Conservation (phyloP, 1,140 invertebrate species). For the Proctacanthus coquilletti region DNA sequence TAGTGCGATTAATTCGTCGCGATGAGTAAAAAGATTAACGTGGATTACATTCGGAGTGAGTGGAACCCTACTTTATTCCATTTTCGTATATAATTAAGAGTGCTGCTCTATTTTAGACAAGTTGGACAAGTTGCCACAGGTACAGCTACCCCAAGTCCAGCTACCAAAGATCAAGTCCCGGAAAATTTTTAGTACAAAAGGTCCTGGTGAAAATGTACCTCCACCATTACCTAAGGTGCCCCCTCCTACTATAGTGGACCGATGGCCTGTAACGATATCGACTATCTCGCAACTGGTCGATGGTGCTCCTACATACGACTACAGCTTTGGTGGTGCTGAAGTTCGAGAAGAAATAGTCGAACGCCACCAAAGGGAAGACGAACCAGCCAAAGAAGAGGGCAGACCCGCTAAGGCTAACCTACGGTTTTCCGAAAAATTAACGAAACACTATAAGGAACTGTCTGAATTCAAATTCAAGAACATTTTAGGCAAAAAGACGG, state of each 20-base stretch:
- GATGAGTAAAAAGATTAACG: too few species aligned
- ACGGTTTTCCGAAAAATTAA: slow-evolving; percentile 13
- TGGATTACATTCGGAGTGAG: too few species aligned
- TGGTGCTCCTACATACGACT: slow-evolving; percentile 14
- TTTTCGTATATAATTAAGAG: too few species aligned
- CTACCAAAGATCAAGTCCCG: not conserved
- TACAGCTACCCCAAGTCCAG: not conserved
- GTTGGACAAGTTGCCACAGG: not conserved
- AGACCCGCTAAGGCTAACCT: not conserved
- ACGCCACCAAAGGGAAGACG: not conserved
- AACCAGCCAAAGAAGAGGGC: too few species aligned
- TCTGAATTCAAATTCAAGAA: slow-evolving; percentile 22
- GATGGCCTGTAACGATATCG: not conserved
- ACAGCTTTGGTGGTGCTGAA: slow-evolving; percentile 8
- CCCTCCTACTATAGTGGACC: not conserved
- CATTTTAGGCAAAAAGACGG: slow-evolving; percentile 21
- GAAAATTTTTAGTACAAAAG: not conserved
- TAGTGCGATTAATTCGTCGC: too few species aligned
- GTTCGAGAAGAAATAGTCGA: not conserved
- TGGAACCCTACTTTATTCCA: too few species aligned
- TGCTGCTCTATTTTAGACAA: too few species aligned
- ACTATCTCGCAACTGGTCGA: not conserved
- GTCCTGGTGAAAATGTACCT: not conserved
- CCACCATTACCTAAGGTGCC: not conserved
- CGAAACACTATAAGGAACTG: slow-evolving; percentile 20